phyloP scores from a whole-genome alignment of 2,888 invertebrate species.

The Napeogenes inachia region DNA sequence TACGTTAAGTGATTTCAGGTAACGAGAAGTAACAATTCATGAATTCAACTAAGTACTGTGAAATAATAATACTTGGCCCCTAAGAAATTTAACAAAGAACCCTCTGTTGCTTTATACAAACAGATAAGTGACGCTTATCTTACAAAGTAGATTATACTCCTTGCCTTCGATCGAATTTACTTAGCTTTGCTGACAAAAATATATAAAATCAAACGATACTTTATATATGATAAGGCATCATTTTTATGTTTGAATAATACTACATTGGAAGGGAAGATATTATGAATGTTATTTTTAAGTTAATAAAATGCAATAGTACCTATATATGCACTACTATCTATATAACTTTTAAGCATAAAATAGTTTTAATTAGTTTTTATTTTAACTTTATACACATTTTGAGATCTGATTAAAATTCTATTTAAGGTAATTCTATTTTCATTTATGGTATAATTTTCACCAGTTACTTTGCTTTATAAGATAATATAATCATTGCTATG shows the following conservation, averaged over 20 bases:
- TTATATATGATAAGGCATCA: slow-evolving; percentile 18
- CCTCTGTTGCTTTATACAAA: slow-evolving; percentile 71
- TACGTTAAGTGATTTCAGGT: slow-evolving; percentile 40
- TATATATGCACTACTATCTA: too few relatives aligned
- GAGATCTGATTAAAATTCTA: too few relatives aligned
- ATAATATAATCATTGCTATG: too few relatives aligned
- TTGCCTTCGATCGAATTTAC: slow-evolving; percentile 39
- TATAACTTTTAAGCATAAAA: too few relatives aligned
- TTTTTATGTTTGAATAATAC: background rate
- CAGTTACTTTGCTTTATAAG: too few relatives aligned
- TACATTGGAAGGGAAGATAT: too few relatives aligned
- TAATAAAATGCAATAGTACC: too few relatives aligned
- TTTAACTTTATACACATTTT: too few relatives aligned
- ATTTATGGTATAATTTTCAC: too few relatives aligned
- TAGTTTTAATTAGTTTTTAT: too few relatives aligned
- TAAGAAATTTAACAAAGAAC: slow-evolving; percentile 59
- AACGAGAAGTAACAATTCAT: slow-evolving; percentile 62
- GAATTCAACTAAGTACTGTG: slow-evolving; percentile 36
- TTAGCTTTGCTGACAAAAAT: slow-evolving; percentile 31
- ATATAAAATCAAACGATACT: slow-evolving; percentile 15
- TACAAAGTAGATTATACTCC: slow-evolving; percentile 44
- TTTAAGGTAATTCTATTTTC: too few relatives aligned
- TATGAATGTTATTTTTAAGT: too few relatives aligned
- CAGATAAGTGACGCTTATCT: slow-evolving; percentile 72
- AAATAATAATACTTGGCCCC: slow-evolving; percentile 65